Evolutionary conservation across 2,888 invertebrate species (phyloP), one percentile per base, ranked within the genome.

Genomic region (Agriopis aurantiaria): DNA sequence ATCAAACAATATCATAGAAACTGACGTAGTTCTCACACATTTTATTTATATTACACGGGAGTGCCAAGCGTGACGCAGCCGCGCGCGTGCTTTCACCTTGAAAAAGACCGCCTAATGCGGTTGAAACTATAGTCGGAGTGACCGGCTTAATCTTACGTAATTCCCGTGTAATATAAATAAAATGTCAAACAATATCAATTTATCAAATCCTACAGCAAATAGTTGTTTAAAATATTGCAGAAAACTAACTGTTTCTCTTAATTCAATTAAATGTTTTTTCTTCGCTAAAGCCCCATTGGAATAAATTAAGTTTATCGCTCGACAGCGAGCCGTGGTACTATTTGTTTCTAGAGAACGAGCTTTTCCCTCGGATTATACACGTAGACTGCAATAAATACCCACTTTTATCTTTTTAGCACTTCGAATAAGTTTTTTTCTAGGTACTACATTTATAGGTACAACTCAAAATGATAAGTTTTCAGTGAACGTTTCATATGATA

Each of bases 211-310:
- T 7, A 41, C 41, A 52, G 17, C 6, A 17, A 61, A 52, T 23
- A 52, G n/a, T 52, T 12, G 8, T 59, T 49, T 23, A 51, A 61
- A 61, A 43, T 52, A 61, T 45, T 23, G 62, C 64, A 56, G 55
- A 12, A 45, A 55, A 64, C 14, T 55, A 55, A 63, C 46, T 40
- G 48, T 56, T 56, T 64, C 56, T 56, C n/a, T 64, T 48, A 56
- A 64, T 62, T 62, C 17, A 64, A 56, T 56, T 64, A 64, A 56
- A 17, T 11, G 23, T 53, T 62, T 62, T 51, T 62, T 62, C 61
- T 61, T 43, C 9, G 40, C 60, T 33, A 49, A 41, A 49, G 8
- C 0, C 23, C 43, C 49, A 12, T 52, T 23, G 41, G 53, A 64
- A 64, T 64, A 64, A 64, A 48, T 64, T 56, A 64, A 56, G 52